Evolutionary conservation across 1,140 invertebrate species (phyloP), one percentile per base, ranked within the genome.

Genomic region (Papilio polytes): DNA sequence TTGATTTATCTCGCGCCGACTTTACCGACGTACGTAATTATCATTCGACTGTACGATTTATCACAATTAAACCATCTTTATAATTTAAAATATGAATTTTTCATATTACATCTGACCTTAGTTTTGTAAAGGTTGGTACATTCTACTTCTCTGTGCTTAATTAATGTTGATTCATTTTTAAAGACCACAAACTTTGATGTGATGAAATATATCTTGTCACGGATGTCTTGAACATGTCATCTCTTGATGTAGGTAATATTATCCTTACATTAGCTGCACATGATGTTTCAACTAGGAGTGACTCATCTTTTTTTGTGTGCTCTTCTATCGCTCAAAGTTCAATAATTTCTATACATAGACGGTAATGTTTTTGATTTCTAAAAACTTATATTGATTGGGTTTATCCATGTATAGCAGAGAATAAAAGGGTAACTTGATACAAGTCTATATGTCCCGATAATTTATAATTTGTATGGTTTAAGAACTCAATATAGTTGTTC

Each of bases 11-110:
- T 79, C 46, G 80, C 74, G 66, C 81, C 80, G 81, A 80, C 81
- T 84, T 80, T 87, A 88, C 78, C 80, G 80, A 82, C 73, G 80
- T 74, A 66, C 79, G 84, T 88, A 90, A 89, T 91, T 88, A 88
- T 83, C 82, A 80, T 86, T 81, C 73, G 81, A 63, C 83, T 84
- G 81, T 85, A 88, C 90, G 85, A 92, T 93, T 92, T 89, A 92
- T 91, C 85, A 88, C 84, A 89, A 88, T 91, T 87, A 87, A 88
- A 84, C 82, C 83, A 81, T 86, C 82, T 88, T 87, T 84, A 81
- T 78, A 84, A 84, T 85, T 86, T 83, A 83, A 82, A 83, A 76
- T 80, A 73, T 82, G 80, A 82, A 80, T 85, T 82, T 78, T 82
- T 84, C 53, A 84, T 80, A 56, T 59, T 74, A 80, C 26, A 76